Base-by-base conservation (phyloP, 1,140 invertebrate species). In the Phymorhynchus buccinoides region DNA sequence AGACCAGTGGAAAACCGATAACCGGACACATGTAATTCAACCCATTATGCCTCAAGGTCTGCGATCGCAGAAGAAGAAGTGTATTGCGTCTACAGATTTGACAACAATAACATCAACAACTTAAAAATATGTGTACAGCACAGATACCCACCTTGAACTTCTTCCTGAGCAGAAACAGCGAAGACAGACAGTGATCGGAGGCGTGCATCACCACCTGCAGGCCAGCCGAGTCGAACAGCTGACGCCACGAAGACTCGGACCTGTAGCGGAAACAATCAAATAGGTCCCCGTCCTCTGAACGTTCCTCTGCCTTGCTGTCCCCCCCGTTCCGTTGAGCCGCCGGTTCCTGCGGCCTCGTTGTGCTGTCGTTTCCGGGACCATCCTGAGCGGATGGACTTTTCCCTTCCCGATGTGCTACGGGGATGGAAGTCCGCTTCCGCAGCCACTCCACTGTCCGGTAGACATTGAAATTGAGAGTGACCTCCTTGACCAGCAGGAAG, bases 401-500 rank as follows among this genome's bases (percentile, higher is more conserved):
- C n/a, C n/a, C n/a, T n/a, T n/a, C n/a, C n/a, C n/a, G n/a, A n/a
- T n/a, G n/a, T n/a, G n/a, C n/a, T n/a, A n/a, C n/a, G n/a, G n/a
- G n/a, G n/a, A n/a, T n/a, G n/a, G n/a, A 93, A 30, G 91, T 91
- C 83, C n/a, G n/a, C 93, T 87, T 73, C 92, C 91, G 87, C 77
- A 90, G 84, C 35, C 77, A 66, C 39, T 91, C 88, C n/a, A 89
- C 39, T 27, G 85, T 75, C 37, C 89, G 83, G 48, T 85, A 84
- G 32, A 93, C 80, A 14, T 90, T 88, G 68, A 93, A 94, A 32
- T 95, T 92, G 22, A 93, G 93, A 14, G 94, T 94, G 9, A 95
- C 94, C 93, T 97, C 96, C 91, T 97, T 95, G 14, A 97, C 92
- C 56, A 98, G 93, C 1, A 97, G 86, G 90, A 97, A 96, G 30